Evolutionary conservation across 2,113 vertebrate species (phyloP).

Genomic region (Periophthalmus modestus): DNA sequence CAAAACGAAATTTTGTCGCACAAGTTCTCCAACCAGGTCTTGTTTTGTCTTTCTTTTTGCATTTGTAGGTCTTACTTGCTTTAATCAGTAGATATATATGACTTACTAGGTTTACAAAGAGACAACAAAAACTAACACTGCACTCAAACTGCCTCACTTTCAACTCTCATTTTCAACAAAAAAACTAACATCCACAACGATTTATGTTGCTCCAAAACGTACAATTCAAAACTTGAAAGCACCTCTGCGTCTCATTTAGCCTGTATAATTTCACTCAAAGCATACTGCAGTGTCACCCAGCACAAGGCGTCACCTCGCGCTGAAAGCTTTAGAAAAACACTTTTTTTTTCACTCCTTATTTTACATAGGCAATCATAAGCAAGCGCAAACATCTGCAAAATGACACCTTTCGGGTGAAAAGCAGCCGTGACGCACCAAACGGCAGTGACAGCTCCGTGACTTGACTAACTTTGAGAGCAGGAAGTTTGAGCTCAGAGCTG

Average conservation of each 20-base stretch:
- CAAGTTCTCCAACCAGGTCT: too few species aligned
- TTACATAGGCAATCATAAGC: slow-evolving; percentile 1
- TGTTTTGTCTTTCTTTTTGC: too few species aligned
- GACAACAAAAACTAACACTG: not conserved
- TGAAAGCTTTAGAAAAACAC: slow-evolving; percentile 6
- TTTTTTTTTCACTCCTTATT: not conserved
- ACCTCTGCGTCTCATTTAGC: not conserved
- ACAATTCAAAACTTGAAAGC: not conserved
- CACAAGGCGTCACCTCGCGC: not conserved
- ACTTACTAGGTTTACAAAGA: not conserved
- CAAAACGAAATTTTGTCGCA: too few species aligned
- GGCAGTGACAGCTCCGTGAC: not conserved
- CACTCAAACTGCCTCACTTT: not conserved
- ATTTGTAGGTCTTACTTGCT: too few species aligned
- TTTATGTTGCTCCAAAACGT: not conserved
- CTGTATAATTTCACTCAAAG: slow-evolving; percentile 7
- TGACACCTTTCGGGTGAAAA: not conserved
- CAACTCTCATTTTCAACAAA: not conserved
- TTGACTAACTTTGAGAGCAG: not conserved
- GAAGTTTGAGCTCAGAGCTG: not conserved
- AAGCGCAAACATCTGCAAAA: slow-evolving; percentile 4
- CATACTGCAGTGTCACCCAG: not conserved
- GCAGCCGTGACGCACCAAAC: not conserved
- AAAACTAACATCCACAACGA: not conserved
- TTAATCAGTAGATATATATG: not conserved